Base-by-base conservation (phyloP, 2,113 vertebrate genomes). In the Odobenus rosmarus region DNA sequence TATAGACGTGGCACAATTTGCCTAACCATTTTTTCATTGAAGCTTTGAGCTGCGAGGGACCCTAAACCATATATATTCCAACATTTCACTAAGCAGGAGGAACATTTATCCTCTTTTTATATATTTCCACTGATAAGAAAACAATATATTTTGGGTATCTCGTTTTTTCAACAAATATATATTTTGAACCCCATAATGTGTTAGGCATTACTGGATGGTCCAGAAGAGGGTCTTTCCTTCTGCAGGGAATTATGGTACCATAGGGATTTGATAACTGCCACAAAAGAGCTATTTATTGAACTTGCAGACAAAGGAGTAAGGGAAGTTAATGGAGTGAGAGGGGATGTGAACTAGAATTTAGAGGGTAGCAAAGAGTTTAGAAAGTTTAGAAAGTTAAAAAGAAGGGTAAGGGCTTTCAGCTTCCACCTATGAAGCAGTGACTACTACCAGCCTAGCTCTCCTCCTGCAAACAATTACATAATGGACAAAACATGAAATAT, bases 331-430 rank as follows among this genome's bases (percentile, higher is more conserved):
- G 55, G 39, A 67, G 15, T 55, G 14, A 33, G 57, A 26, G 39
- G 39, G 42, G 76, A 64, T 23, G 36, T 81, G 24, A 57, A 74
- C 10, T 69, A 76, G 72, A 74, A 42, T 86, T 51, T 46, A 89
- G 57, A 67, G 13, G 16, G 33, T 7, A 86, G 28, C 31, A 77
- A 74, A 94, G 33, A 53, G 46, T 59, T 83, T 72, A 92, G 31
- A 83, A 85, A 53, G 46, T 59, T 83, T 72, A 92, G 31, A 83
- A 85, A 61, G n/a, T 77, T 93, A 82, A 83, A 36, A 93, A 31
- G 51, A 57, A 79, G 31, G 36, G 36, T 19, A 71, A 49, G 8
- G 0, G 62, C 69, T 82, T 88, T 61, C 39, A 69, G 10, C 12
- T 64, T 85, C 49, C 8, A 33, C 8, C 21, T 39, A 4, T 77